These are phyloP conservation scores for Drosophila ogumai DNA, from an alignment of 1,140 invertebrate species.

Conservation along the genomic window DNA sequence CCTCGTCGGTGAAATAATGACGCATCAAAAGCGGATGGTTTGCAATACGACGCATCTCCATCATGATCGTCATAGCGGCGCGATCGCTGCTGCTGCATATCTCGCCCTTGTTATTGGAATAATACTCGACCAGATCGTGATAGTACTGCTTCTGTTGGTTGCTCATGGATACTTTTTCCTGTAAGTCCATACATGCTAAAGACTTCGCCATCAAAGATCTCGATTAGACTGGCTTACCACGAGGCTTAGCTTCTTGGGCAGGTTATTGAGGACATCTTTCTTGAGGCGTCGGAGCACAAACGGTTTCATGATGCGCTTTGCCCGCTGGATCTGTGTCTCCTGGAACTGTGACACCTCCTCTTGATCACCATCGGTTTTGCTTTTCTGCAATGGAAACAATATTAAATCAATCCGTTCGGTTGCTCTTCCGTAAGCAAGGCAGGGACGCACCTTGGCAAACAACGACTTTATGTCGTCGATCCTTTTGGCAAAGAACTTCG, in stretches of 20 bases:
- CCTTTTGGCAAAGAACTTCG: conserved; percentile 95
- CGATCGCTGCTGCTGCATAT: conserved; percentile 86
- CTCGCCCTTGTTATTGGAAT: conserved; percentile 88
- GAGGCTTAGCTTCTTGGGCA: conserved; percentile 92
- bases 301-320: conserved; percentile 97
- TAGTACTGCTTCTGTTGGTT: conserved; percentile 91
- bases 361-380: conserved; percentile 84
- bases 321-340: conserved; percentile 94
- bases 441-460: conserved; percentile 88
- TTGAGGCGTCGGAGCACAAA: conserved; percentile 97
- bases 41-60: conserved; percentile 94
- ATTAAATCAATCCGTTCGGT: accelerated
- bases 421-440: not conserved
- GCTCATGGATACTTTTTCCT: conserved; percentile 87
- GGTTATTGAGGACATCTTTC: conserved; percentile 91
- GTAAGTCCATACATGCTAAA: not conserved
- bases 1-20: conserved; percentile 91
- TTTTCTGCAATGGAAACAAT: conserved; percentile 67
- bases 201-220: not conserved
- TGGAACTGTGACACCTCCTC: conserved; percentile 91
- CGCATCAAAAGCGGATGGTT: conserved; percentile 95
- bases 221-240: conserved; percentile 85
- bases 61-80: conserved; percentile 92
- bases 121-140: conserved; percentile 90
- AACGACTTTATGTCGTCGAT: conserved; percentile 94